Evolutionary conservation across 2,888 invertebrate genomes (phyloP).

Genomic region (Tetragonisca angustula): DNA sequence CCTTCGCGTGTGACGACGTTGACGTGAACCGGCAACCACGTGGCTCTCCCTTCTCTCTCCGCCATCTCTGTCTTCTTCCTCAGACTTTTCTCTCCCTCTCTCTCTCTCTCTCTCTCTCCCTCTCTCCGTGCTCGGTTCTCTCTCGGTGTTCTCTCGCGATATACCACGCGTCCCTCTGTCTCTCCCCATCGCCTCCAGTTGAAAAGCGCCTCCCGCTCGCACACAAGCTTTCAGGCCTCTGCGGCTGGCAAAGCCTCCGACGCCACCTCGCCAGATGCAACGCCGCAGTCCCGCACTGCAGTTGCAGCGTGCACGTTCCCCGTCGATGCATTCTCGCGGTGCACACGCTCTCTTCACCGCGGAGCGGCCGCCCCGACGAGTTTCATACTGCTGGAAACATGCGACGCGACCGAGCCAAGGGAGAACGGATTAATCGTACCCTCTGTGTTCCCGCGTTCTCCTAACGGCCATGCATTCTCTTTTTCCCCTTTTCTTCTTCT

Average conservation of each 20-base stretch:
- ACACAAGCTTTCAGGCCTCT: conserved; percentile 66
- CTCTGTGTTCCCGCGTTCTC: neutral
- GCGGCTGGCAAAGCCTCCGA: conserved; percentile 65
- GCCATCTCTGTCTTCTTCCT: conserved; percentile 28
- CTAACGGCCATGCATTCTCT: neutral
- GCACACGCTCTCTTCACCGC: conserved; percentile 7
- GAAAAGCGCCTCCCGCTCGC: conserved; percentile 56
- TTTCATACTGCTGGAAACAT: conserved; percentile 24
- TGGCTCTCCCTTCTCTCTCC: conserved; percentile 62
- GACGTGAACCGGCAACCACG: conserved; percentile 70
- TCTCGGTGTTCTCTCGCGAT: no score
- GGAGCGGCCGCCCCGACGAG: conserved; percentile 13
- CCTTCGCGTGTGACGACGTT: conserved; percentile 62
- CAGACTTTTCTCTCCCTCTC: conserved; percentile 31
- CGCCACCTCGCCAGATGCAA: conserved; percentile 75
- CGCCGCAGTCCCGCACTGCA: conserved; percentile 81
- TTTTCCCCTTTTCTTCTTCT: neutral
- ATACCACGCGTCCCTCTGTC: conserved; percentile 30
- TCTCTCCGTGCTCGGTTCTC: neutral
- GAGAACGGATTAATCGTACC: conserved; percentile 22
- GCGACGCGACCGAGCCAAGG: conserved; percentile 6
- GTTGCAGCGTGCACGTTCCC: conserved; percentile 69
- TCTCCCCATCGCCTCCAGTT: conserved; percentile 35
- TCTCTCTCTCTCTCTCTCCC: conserved; percentile 44
- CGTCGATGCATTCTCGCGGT: conserved; percentile 40